Evolutionary conservation across 2,888 invertebrate genomes (phyloP), one percentile per base, ranked within the genome.

Genomic region (Rhaphigaster nebulosa): DNA sequence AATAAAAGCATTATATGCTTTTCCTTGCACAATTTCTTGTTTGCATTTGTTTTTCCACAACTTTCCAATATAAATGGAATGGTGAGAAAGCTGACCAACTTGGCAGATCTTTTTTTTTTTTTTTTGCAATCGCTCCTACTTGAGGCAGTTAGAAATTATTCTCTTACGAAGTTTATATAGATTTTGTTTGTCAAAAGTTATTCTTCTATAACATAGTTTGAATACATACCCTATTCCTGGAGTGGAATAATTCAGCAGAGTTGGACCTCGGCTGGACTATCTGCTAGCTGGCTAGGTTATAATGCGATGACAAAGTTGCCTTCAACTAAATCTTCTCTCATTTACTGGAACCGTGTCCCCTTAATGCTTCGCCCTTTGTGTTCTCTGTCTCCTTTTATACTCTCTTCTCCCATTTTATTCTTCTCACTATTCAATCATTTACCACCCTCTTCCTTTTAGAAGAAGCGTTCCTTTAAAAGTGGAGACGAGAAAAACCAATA

Each of bases 271-370:
- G n/a, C 4, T 34, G 15, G 70, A 26, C 12, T 23, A 38, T 38
- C 29, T 26, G 56, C 70, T 76, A 76, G 70, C 15, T 65, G 29
- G 3, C 18, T 29, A 10, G 65, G 18, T 4, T 65, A 12, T 52
- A 65, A 65, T 34, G 70, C 70, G 34, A 76, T 76, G 70, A 76
- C 70, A 38, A 76, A 76, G 70, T 76, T 76, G 38, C 70, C 70
- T 76, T 38, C 34, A 38, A 38, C 70, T 76, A 76, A 76, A 76
- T 76, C 29, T 76, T 38, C 70, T 76, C 70, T 76, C 70, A 76
- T 76, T 76, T 76, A 15, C 34, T 20, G 70, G 70, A 38, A 38
- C 38, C 15, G 20, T 76, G 70, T 76, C 70, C 38, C 38, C 70
- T 76, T 76, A 76, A 76, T 76, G 70, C 70, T 38, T 38, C 70